phyloP scores from a whole-genome alignment of 37 sponge, comb jelly and placozoan species.

The Chondrilla cf. caribensis region DNA sequence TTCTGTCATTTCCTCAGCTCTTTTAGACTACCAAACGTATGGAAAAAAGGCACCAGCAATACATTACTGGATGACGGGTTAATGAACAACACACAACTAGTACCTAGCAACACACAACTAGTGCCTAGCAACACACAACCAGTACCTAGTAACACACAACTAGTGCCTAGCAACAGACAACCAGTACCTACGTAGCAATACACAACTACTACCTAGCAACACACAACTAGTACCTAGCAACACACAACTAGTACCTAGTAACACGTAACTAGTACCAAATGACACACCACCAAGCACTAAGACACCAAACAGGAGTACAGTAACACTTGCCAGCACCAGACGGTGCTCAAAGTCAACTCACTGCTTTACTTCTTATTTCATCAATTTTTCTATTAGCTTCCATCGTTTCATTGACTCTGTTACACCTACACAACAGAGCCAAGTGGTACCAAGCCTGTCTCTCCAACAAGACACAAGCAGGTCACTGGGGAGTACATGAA shows the following conservation, averaged over 20 bases:
- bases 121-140: neutral
- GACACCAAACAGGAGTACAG: no score
- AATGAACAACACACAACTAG: neutral
- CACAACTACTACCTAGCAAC: neutral
- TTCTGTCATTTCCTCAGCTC: neutral
- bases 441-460: no score
- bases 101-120: neutral
- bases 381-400: constrained; percentile 34
- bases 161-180: neutral
- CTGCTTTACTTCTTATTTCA: constrained; percentile 22
- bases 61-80: neutral
- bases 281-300: no score
- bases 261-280: no score
- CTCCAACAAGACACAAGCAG: no score
- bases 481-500: no score
- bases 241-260: no score
- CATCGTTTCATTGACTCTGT: constrained; percentile 44
- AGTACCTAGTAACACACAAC: neutral
- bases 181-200: neutral
- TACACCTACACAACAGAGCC: constrained; percentile 61
- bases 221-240: neutral
- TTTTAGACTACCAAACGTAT: neutral
- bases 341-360: no score
- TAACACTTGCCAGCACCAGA: no score
- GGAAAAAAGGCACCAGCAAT: no score